Base-by-base conservation (phyloP, 2,113 vertebrate species). In the Plectropomus leopardus region DNA sequence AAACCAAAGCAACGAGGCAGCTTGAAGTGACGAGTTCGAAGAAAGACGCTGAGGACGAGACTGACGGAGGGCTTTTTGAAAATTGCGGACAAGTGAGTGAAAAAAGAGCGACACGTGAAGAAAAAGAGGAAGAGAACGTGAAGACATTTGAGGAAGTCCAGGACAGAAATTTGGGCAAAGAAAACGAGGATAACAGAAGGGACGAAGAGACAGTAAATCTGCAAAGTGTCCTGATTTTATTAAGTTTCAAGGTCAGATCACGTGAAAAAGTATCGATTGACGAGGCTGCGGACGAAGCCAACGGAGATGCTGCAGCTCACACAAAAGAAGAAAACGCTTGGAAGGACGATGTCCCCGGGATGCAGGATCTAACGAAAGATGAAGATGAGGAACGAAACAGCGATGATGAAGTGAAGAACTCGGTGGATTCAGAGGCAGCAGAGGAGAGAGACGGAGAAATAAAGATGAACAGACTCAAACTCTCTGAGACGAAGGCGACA, bases 11-110 rank as follows among this genome's bases (percentile, higher is more conserved):
- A 54, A 34, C 32, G 53, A 72, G 23, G 36, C 14, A 17, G 42
- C 59, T 21, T 21, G 72, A 88, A 58, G 74, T 4, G n/a, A 30
- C 26, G 23, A 19, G 13, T 66, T 58, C 73, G 59, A 80, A 72
- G 59, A 59, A 30, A 1, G 34, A 68, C 36, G 54, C 0, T 13
- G 24, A 63, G 54, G 32, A 59, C 11, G 30, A 30, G 15, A 40
- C 3, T 23, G 70, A 57, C 1, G 4, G 0, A 66, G 23, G 24
- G 24, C 44, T 40, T 19, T 61, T 53, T 63, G 57, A 57, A 66
- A 76, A 5, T 53, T 11, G 10, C 24, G 61, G 65, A 42, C n/a
- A 6, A 42, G 63, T 0, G 32, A 67, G 28, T 16, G 69, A 76
- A 45, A 17, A 24, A 23, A 60, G 7, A 51, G 15, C 1, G 24